Base-by-base conservation (phyloP, 2,797 vertebrate species). In the Propithecus deckenii region DNA sequence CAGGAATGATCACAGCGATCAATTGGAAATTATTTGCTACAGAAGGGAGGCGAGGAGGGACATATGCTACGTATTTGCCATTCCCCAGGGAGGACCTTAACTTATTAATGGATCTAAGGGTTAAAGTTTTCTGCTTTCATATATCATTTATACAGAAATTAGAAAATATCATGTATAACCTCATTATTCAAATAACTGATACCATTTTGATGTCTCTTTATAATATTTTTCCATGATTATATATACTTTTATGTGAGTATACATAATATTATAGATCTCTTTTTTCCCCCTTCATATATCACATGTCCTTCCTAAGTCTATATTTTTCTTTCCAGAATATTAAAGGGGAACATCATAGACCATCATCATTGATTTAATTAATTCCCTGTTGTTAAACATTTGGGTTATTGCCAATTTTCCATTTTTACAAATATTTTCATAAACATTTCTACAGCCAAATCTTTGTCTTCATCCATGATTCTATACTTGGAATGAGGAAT, bases 261-360 rank as follows among this genome's bases (percentile, higher is more conserved):
- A 65, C 4, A 41, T 28, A 41, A 12, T n/a, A 23, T 74, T 6
- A 67, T 15, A 84, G 50, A 57, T 23, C 20, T 12, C 9, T 14
- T 55, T 35, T 46, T 5, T 14, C 8, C 20, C 46, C 23, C 2
- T 67, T 50, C 15, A 52, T 0, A 50, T 52, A 18, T 46, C 72
- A 46, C 0, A 4, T 74, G 25, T 11, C 22, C 14, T 55, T 81
- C 69, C 72, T 30, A 83, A 63, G 52, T 83, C 63, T 63, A 14
- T 63, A 61, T 38, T 93, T 67, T 95, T 71, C 63, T 81, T n/a
- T 50, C 5, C 48, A 79, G 55, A 59, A 52, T 43, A 83, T 76
- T 61, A 76, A 75, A 80, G 20, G 50, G 28, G 25, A 43, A 65
- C 14, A 22, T 18, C 7, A 20, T 1, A 74, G 38, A 22, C 52